These are phyloP conservation scores for Sisor rabdophorus DNA, from an alignment of 2,113 vertebrate species.

Conservation along the genomic window DNA sequence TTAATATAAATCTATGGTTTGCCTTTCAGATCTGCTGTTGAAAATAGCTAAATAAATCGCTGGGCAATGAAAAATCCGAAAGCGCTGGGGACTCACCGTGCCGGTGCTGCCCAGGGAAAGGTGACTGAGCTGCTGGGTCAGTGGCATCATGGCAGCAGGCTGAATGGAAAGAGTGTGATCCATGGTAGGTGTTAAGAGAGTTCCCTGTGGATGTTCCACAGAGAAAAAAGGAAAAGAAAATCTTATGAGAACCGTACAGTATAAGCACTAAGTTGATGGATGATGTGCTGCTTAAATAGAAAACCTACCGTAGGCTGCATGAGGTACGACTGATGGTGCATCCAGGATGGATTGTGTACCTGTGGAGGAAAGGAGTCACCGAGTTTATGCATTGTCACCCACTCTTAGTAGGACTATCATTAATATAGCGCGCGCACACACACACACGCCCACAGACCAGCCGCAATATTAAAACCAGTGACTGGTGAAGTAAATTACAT, in stretches of 20 bases:
- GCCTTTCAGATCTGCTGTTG: neutral
- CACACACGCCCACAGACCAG: too few species aligned
- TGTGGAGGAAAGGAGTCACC: slow-evolving; percentile 45
- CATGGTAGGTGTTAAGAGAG: slow-evolving; percentile 81
- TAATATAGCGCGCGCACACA: too few species aligned
- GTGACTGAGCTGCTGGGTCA: slow-evolving; percentile 85
- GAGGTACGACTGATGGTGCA: slow-evolving; percentile 89
- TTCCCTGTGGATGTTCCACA: slow-evolving; percentile 66
- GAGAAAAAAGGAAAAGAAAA: neutral
- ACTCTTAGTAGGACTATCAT: neutral
- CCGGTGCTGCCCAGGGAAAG: slow-evolving; percentile 80
- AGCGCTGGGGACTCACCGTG: slow-evolving; percentile 68
- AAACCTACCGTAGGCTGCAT: slow-evolving; percentile 86
- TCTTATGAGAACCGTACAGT: neutral
- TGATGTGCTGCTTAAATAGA: neutral
- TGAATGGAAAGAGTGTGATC: slow-evolving; percentile 86
- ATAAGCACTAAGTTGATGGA: neutral
- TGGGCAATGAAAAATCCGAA: too few species aligned
- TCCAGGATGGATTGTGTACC: slow-evolving; percentile 85
- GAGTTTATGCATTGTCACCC: neutral
- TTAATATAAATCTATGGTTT: neutral
- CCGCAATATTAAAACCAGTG: too few species aligned
- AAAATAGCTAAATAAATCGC: neutral
- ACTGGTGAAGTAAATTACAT: too few species aligned
- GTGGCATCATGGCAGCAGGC: slow-evolving; percentile 82